Percentiles rank a stretch among this genome's conserved stretches.
phyloP scores from a whole-genome alignment of 2,888 invertebrate species.

The Bruchidius siliquastri region DNA sequence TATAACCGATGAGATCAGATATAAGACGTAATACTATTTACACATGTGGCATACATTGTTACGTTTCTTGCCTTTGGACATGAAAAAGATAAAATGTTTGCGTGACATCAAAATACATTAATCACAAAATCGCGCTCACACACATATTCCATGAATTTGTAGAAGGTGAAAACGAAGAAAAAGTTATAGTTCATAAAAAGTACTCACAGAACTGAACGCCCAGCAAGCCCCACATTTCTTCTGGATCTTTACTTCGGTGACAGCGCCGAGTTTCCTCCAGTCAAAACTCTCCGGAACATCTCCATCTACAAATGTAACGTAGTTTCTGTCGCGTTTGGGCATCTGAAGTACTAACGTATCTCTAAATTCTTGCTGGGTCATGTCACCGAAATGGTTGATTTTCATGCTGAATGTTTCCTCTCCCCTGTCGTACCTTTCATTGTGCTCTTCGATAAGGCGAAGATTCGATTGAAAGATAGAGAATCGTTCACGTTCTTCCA shows the following conservation, averaged over 20 bases:
- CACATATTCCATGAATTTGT: too few species aligned
- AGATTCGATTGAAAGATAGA: background rate
- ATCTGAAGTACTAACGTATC: constrained; percentile 4
- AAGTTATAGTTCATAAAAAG: too few species aligned
- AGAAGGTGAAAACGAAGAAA: too few species aligned
- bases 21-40: too few species aligned
- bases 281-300: constrained; percentile 19
- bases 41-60: too few species aligned
- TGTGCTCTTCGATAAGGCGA: background rate
- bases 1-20: too few species aligned
- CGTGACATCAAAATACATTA: too few species aligned
- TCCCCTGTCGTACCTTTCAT: background rate
- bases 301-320: constrained; percentile 6
- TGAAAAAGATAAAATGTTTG: too few species aligned
- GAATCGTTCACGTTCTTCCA: background rate
- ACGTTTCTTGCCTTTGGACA: too few species aligned
- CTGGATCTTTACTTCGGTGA: constrained; percentile 27
- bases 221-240: constrained; percentile 27
- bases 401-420: background rate
- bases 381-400: constrained; percentile 22
- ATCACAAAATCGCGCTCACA: too few species aligned
- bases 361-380: constrained; percentile 18
- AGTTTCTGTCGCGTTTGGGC: constrained; percentile 1
- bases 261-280: constrained; percentile 26
- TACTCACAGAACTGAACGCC: constrained; percentile 25